A percentile compares a stretch with the other conserved stretches of the same genome.
Conservation (phyloP, 2,888 invertebrate species). For the Drosophila lutescens region DNA sequence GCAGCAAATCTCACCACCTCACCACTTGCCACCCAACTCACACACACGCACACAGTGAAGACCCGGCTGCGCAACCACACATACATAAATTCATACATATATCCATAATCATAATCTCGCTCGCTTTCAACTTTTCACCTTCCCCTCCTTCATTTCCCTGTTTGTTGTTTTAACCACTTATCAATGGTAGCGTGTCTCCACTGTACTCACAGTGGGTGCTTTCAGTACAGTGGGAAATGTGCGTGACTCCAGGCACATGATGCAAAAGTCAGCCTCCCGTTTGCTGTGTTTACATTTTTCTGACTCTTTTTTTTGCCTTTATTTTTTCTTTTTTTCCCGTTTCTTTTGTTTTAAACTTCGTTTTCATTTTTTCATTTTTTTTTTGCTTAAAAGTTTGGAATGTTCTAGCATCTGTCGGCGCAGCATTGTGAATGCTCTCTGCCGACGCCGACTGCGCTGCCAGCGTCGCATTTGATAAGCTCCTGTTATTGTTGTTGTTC, state of each 20-base stretch:
- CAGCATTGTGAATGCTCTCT: conserved; percentile 69
- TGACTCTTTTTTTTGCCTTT: not conserved
- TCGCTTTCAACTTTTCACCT: not conserved
- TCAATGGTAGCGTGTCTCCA: not conserved
- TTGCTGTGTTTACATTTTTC: not conserved
- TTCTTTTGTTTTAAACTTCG: conserved; percentile 1
- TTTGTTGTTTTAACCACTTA: not conserved
- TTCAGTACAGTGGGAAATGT: not conserved
- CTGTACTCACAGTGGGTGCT: conserved; percentile 8
- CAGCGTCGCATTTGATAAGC: conserved; percentile 57
- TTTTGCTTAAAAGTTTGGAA: conserved; percentile 53
- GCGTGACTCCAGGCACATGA: not conserved
- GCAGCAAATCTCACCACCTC: conserved; percentile 54
- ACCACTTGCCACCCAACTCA: conserved; percentile 4
- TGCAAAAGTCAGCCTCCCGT: not conserved
- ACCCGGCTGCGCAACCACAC: not conserved
- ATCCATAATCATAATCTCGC: not conserved
- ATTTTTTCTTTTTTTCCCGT: too few species aligned
- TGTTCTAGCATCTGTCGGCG: conserved; percentile 68
- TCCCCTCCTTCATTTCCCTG: too few species aligned
- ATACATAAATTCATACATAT: too few species aligned
- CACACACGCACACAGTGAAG: conserved; percentile 21
- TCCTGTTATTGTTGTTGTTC: conserved; percentile 39
- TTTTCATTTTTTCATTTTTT: conserved; percentile 5
- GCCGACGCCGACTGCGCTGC: conserved; percentile 30